Evolutionary conservation across 2,113 vertebrate genomes (phyloP), one percentile per base, ranked within the genome.

Genomic region (Otolemur garnettii): DNA sequence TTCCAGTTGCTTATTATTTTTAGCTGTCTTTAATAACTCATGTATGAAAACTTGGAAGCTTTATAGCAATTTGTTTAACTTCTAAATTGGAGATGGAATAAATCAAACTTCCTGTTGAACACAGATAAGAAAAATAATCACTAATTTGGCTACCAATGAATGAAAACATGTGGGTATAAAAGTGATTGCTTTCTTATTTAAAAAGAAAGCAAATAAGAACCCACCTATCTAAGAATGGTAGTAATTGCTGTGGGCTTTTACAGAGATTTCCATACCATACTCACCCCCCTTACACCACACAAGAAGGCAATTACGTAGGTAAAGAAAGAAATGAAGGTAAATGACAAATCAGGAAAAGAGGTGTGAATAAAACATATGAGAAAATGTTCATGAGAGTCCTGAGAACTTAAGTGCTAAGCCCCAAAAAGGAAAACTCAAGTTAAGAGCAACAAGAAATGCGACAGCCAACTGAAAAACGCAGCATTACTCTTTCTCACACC

Each of bases 81-180:
- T 93, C 62, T 84, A 93, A 93, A 91, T 77, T 96, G 60, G 38
- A 96, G 62, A 80, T 81, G 68, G 79, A 96, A 28, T 71, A 95
- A 97, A 71, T 94, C 89, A 95, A 96, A 97, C 86, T 90, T 97
- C 75, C 95, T 96, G 75, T 92, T 80, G 60, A 96, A 93, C 50
- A 87, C 28, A 74, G 80, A 95, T 91, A 97, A 97, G 94, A 74
- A 96, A 96, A 96, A 95, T 69, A 95, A 96, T 96, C 93, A 94
- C 86, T 96, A 95, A 96, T 96, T 96, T 96, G 93, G 75, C 86
- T 94, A 87, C 53, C 3, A 4, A 82, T 81, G 60, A 97, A 97
- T 96, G 90, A 84, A 89, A 91, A n/a, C 35, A 86, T 45, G 55
- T 85, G 50, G 66, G 75, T 19, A 93, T 0, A 78, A 50, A 2